phyloP scores from a whole-genome alignment of 1,140 invertebrate genomes.

The Heliconius himera region DNA sequence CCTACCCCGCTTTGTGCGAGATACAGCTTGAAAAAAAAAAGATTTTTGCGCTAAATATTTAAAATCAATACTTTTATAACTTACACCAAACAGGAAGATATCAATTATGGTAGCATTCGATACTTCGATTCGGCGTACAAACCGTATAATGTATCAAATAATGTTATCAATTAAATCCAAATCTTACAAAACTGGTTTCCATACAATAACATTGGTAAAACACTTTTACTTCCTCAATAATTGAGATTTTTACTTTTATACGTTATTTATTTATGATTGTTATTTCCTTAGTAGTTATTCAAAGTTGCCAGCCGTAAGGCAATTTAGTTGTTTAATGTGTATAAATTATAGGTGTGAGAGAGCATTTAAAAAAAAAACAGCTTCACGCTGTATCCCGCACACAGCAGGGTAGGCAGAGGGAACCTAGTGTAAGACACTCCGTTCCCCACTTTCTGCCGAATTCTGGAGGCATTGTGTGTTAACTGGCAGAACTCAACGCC shows the following conservation, averaged over 20 bases:
- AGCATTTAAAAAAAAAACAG: no score
- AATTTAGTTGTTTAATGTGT: not conserved
- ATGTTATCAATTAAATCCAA: constrained; percentile 34
- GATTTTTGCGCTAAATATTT: no score
- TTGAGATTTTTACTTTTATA: constrained; percentile 7
- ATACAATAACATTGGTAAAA: constrained; percentile 17
- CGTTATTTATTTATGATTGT: not conserved
- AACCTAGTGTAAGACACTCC: no score
- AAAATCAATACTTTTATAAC: not conserved
- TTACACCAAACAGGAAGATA: constrained; percentile 42
- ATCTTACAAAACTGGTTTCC: constrained; percentile 39
- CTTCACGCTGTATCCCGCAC: no score
- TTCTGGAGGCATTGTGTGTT: no score
- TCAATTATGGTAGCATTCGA: constrained; percentile 50
- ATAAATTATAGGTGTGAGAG: no score
- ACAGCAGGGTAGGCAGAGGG: no score
- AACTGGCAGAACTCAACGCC: no score
- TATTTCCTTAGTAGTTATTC: not conserved
- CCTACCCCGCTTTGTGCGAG: no score
- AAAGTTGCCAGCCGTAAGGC: not conserved
- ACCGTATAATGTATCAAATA: constrained; percentile 40
- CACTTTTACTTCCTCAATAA: constrained; percentile 33
- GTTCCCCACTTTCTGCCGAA: no score
- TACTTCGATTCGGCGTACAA: constrained; percentile 46
- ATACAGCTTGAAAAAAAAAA: no score